These are phyloP conservation scores for Astropecten irregularis DNA, from an alignment of 53 echinoderm and acorn worm species.

Conservation along the genomic window DNA sequence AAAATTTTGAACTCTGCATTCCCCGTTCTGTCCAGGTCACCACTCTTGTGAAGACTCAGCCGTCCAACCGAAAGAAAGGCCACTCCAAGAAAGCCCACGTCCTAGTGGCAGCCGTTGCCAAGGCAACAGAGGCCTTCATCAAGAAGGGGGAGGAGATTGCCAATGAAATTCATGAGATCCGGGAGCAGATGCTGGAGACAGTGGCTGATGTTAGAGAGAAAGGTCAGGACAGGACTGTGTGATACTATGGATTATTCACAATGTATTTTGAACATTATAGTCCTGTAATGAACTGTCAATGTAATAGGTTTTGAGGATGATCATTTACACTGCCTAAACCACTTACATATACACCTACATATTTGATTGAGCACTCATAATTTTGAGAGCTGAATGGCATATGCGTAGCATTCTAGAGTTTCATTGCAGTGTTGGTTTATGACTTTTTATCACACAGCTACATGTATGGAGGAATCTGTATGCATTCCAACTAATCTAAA, in stretches of 20 bases:
- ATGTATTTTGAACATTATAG: background rate
- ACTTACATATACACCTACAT: too few species aligned
- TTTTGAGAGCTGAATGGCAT: too few species aligned
- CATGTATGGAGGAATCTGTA: too few species aligned
- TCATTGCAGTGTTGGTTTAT: too few species aligned
- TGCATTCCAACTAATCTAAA: too few species aligned
- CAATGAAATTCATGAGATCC: constrained; percentile 87
- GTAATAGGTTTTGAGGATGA: background rate
- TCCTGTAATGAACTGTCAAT: background rate
- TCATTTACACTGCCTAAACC: too few species aligned
- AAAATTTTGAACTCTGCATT: too few species aligned
- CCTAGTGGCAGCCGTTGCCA: constrained; percentile 90
- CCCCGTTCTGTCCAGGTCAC: constrained; percentile 80
- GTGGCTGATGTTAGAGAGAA: constrained; percentile 95
- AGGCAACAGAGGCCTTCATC: constrained; percentile 96
- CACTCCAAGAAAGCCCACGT: constrained; percentile 98
- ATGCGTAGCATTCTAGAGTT: too few species aligned
- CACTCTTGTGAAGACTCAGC: constrained; percentile 94
- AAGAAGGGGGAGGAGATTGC: constrained; percentile 98
- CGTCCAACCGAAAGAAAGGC: constrained; percentile 95
- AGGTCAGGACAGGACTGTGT: constrained; percentile 48
- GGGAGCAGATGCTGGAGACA: constrained; percentile 86
- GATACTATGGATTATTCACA: too few species aligned
- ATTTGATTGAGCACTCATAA: too few species aligned
- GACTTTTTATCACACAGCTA: too few species aligned